A percentile compares a stretch with the other conserved stretches of the same genome.
Conservation (phyloP, 2,113 vertebrate genomes). For the Synodontis membranacea region DNA sequence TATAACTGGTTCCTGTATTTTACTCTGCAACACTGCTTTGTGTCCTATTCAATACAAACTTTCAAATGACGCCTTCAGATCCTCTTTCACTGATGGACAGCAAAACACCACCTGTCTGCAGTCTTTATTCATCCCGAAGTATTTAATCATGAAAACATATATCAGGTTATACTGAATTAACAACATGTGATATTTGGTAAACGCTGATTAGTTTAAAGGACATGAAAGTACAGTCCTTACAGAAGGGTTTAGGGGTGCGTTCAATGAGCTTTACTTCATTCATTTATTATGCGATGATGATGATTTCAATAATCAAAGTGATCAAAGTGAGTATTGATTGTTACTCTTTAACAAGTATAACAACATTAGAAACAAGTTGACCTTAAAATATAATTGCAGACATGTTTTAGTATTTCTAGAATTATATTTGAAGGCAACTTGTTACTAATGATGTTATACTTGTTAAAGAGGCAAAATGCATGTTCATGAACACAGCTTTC, state of each 20-base stretch:
- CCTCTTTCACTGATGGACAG: background rate
- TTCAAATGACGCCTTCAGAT: background rate
- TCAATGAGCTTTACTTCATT: background rate
- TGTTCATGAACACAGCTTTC: background rate
- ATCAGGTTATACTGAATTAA: background rate
- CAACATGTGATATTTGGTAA: background rate
- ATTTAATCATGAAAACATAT: background rate
- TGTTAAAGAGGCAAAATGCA: background rate
- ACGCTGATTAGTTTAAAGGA: background rate
- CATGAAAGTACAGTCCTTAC: background rate
- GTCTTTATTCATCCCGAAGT: background rate
- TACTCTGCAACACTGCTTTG: background rate
- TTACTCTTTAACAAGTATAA: no score
- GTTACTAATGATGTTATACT: background rate
- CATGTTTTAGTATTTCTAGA: no score
- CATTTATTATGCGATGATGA: background rate
- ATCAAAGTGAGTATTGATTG: no score
- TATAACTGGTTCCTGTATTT: background rate
- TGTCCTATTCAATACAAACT: background rate
- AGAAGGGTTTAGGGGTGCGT: background rate
- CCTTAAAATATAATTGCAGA: no score
- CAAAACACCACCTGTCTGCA: background rate
- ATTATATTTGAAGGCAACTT: background rate
- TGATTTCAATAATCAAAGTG: background rate
- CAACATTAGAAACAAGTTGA: no score